Base-by-base conservation (phyloP, 2,797 vertebrate species). In the Hypotaenidia okinawae region DNA sequence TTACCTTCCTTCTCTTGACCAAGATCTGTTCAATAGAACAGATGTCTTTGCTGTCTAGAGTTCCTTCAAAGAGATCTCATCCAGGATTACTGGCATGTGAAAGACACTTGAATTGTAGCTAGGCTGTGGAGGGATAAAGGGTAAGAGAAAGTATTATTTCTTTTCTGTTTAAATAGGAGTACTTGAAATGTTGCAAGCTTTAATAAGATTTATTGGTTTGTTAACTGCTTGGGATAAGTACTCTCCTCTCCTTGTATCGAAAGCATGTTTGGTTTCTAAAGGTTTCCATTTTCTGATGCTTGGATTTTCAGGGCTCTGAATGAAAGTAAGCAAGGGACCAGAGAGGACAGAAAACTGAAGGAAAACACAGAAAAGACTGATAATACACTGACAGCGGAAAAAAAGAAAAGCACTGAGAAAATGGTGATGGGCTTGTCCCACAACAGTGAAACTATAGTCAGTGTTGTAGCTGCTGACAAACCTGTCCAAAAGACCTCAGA, bases 401-500 rank as follows among this genome's bases (percentile, higher is more conserved):
- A 97, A 74, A 96, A 97, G 57, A 96, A 97, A 79, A 95, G 85
- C 25, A 91, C 91, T 11, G 93, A 94, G 76, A 81, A 97, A 59
- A 90, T 97, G 24, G 93, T 95, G 79, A 81, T 97, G 89, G 97
- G 97, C 95, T 97, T 96, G 96, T 96, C 97, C 89, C 93, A 98
- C 70, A 96, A 97, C 90, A 96, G 82, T 13, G 96, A 97, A 95
- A 89, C 97, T 73, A 92, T 95, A 94, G 96, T 97, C 95, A 97
- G 94, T 90, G 94, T 97, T 37, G 94, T 96, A 84, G 94, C 97
- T 96, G 93, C 95, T 86, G 95, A 97, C 95, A 96, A 94, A 95
- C 95, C 97, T 97, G 94, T 97, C 94, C 95, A 96, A 93, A 97
- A 98, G 96, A 97, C 93, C 96, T 97, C 98, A 70, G 98, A 99